Evolutionary conservation across 2,888 invertebrate species (phyloP).

Genomic region (Ochropacha duplaris): DNA sequence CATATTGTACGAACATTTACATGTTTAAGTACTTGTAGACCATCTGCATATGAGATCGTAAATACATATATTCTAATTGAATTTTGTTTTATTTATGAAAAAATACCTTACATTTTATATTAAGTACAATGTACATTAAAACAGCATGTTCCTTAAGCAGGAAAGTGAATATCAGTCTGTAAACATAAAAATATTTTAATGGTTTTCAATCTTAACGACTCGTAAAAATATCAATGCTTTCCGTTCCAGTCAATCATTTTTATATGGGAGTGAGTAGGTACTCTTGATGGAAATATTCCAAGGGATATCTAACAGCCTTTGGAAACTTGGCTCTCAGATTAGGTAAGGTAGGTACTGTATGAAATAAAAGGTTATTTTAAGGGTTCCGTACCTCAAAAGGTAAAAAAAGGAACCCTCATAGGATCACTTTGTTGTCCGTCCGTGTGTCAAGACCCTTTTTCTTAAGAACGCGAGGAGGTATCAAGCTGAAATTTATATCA

Average conservation of each 20-base stretch:
- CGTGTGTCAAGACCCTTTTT: too few relatives aligned
- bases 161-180: not conserved
- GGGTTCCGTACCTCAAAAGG: too few relatives aligned
- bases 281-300: too few relatives aligned
- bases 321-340: too few relatives aligned
- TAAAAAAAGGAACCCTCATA: too few relatives aligned
- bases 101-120: not conserved
- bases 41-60: constrained; percentile 42
- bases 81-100: constrained; percentile 3
- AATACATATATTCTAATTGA: constrained; percentile 29
- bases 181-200: not conserved
- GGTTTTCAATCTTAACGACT: constrained; percentile 13
- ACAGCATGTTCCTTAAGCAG: not conserved
- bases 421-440: too few relatives aligned
- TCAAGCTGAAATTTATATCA: too few relatives aligned
- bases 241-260: constrained; percentile 12
- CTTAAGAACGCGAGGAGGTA: too few relatives aligned
- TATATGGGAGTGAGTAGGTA: constrained; percentile 7
- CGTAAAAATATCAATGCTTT: constrained; percentile 28
- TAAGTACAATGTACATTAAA: not conserved
- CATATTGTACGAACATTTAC: constrained; percentile 34
- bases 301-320: too few relatives aligned
- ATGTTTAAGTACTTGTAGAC: constrained; percentile 32
- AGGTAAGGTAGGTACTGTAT: too few relatives aligned
- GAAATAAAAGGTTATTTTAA: too few relatives aligned